Conservation (phyloP, 2,113 vertebrate genomes). For the Cariama cristata region DNA sequence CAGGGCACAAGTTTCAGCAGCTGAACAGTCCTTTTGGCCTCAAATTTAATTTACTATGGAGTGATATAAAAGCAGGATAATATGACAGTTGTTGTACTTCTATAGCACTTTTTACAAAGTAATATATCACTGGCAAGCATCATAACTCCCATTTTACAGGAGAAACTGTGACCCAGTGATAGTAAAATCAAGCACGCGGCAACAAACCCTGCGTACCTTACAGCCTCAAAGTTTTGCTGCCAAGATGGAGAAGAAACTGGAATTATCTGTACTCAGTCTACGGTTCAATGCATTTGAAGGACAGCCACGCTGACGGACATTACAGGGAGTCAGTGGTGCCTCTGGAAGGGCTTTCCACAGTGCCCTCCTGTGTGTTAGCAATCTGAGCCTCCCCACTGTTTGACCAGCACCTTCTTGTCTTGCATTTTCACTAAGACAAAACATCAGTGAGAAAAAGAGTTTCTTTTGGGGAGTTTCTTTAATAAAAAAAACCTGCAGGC, state of each 20-base stretch:
- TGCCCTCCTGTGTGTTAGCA: neutral
- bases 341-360: neutral
- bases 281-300: neutral
- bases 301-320: neutral
- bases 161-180: neutral
- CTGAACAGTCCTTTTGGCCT: slow-evolving; percentile 19
- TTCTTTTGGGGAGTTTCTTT: neutral
- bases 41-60: slow-evolving; percentile 14
- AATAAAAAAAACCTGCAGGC: neutral
- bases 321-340: neutral
- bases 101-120: neutral
- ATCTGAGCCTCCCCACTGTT: neutral
- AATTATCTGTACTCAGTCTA: neutral
- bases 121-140: neutral
- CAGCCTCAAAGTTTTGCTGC: neutral
- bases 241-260: neutral
- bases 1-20: neutral
- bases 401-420: neutral
- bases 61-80: neutral
- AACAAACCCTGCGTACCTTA: neutral
- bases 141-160: neutral
- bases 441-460: neutral
- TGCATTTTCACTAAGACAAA: neutral
- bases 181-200: neutral
- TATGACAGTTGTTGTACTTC: neutral